These are phyloP conservation scores for Xestoiulus laeticollis DNA, from an alignment of 2,888 invertebrate species.

Conservation along the genomic window DNA sequence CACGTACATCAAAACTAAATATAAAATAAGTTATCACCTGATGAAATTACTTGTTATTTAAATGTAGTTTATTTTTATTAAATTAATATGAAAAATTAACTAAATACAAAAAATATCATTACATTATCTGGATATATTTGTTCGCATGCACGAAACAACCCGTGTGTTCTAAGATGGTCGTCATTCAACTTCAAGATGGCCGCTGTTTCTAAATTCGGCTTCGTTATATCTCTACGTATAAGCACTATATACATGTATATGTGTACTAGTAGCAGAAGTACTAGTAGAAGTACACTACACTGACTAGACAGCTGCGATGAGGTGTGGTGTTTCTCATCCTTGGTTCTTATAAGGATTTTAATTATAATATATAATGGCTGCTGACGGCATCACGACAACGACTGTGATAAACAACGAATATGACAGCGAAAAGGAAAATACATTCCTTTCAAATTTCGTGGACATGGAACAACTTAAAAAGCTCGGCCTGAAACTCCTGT, in stretches of 20 bases:
- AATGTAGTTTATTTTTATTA: no score
- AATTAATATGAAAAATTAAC: no score
- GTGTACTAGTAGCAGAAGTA: no score
- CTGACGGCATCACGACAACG: background rate
- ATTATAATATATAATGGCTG: background rate
- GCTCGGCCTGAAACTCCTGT: background rate
- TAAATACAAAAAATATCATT: no score
- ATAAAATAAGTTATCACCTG: no score
- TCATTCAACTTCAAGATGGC: background rate
- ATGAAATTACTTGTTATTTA: no score
- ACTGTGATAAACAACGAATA: background rate
- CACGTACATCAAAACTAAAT: no score
- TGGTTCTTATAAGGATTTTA: background rate
- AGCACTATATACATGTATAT: background rate
- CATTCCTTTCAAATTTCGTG: background rate
- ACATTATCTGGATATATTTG: background rate
- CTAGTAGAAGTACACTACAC: no score
- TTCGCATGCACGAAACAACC: background rate
- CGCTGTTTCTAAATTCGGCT: background rate
- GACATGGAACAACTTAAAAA: constrained; percentile 11
- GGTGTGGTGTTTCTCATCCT: background rate
- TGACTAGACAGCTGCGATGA: constrained; percentile 6
- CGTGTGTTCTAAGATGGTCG: background rate
- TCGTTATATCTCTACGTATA: background rate
- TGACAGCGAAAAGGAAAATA: background rate